These are phyloP conservation scores for Rhineura floridana DNA, from an alignment of 2,113 vertebrate genomes.

Conservation along the genomic window DNA sequence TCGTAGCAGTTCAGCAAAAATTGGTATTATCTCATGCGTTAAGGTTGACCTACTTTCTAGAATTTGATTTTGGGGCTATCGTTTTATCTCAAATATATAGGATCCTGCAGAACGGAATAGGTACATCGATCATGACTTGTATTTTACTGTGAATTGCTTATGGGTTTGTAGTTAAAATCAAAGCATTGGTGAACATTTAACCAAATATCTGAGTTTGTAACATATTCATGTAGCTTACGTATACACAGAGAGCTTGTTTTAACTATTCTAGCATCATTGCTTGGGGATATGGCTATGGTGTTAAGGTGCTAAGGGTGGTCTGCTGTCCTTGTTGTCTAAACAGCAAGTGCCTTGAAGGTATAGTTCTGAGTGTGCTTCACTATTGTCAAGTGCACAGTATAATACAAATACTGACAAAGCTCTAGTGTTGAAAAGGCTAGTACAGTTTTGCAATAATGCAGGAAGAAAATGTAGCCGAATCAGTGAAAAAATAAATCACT, in stretches of 20 bases:
- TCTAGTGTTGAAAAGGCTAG: slow-evolving; percentile 25
- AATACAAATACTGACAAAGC: slow-evolving; percentile 10
- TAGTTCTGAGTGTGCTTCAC: slow-evolving; percentile 22
- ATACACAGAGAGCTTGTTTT: neutral
- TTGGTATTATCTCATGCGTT: neutral
- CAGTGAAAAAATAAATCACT: neutral
- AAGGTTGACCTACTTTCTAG: slow-evolving; percentile 37
- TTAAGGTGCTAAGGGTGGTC: slow-evolving; percentile 2
- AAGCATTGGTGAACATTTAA: neutral
- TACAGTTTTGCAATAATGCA: neutral
- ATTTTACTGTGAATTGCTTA: slow-evolving; percentile 35
- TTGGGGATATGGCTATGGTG: neutral
- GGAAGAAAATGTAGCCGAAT: neutral
- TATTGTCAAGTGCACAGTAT: neutral
- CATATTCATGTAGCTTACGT: neutral
- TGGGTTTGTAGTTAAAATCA: slow-evolving; percentile 3
- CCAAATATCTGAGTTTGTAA: slow-evolving; percentile 16
- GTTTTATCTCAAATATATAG: slow-evolving; percentile 10
- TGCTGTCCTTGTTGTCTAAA: slow-evolving; percentile 23
- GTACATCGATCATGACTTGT: neutral
- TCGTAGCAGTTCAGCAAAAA: slow-evolving; percentile 21
- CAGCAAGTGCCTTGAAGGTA: neutral
- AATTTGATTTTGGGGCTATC: slow-evolving; percentile 9
- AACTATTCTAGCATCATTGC: neutral
- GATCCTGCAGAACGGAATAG: slow-evolving; percentile 18